These are phyloP conservation scores for Limanda limanda DNA, from an alignment of 2,113 vertebrate genomes.

Conservation along the genomic window DNA sequence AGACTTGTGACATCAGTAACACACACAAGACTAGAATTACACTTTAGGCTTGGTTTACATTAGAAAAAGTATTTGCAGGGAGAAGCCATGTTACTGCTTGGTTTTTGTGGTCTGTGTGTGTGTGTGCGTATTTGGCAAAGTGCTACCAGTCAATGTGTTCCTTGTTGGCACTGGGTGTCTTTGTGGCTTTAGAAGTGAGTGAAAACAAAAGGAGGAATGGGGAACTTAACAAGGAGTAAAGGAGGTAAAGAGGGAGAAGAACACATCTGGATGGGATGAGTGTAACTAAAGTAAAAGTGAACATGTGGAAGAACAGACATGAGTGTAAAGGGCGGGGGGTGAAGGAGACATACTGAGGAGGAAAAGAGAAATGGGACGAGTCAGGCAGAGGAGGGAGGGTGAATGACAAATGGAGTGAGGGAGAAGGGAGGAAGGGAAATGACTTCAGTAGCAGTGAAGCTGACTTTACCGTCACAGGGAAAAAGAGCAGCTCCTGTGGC, in stretches of 20 bases:
- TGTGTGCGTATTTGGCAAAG: conserved; percentile 17
- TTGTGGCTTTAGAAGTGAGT: conserved; percentile 30
- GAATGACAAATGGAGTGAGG: conserved; percentile 58
- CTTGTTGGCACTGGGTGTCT: conserved; percentile 25
- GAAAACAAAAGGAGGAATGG: conserved; percentile 10
- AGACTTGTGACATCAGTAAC: conserved; percentile 41
- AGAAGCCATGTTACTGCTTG: conserved; percentile 34
- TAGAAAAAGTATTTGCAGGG: conserved; percentile 50
- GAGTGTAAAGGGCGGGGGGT: conserved; percentile 48
- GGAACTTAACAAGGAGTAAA: conserved; percentile 54
- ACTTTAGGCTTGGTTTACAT: conserved; percentile 57
- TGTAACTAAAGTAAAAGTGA: conserved; percentile 45
- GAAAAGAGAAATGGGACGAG: conserved; percentile 8
- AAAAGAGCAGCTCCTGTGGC: not conserved
- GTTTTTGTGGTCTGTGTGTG: conserved; percentile 47
- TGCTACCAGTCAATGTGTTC: conserved; percentile 53
- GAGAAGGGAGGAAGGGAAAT: conserved; percentile 41
- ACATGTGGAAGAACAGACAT: conserved; percentile 20
- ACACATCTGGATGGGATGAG: conserved; percentile 7
- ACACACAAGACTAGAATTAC: conserved; percentile 15
- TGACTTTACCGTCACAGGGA: conserved; percentile 30
- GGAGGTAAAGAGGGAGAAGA: conserved; percentile 31
- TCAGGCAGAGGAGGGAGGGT: conserved; percentile 27
- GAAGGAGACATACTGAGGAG: conserved; percentile 19
- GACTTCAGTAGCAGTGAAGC: conserved; percentile 47